Evolutionary conservation across 2,113 vertebrate genomes (phyloP).

Genomic region (Thymallus thymallus): DNA sequence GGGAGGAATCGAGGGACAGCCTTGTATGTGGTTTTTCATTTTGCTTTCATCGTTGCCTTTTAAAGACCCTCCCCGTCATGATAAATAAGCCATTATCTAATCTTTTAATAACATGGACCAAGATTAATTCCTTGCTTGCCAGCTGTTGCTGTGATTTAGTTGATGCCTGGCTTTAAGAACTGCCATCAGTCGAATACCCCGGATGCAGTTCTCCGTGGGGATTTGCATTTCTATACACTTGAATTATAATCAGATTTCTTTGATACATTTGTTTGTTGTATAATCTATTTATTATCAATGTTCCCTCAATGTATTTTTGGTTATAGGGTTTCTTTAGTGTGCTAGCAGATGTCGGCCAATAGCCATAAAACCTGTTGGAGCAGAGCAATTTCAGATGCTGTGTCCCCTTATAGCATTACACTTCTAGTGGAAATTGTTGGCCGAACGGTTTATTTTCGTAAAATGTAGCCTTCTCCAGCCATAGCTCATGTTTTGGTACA

Average conservation of each 20-base stretch:
- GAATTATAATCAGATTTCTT: slow-evolving; percentile 43
- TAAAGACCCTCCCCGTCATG: slow-evolving; percentile 28
- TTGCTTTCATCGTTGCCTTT: slow-evolving; percentile 55
- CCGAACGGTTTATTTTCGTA: not conserved
- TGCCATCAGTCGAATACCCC: slow-evolving; percentile 29
- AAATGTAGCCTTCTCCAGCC: no score
- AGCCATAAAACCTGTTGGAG: not conserved
- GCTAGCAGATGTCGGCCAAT: not conserved
- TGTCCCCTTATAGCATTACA: not conserved
- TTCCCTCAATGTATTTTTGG: slow-evolving; percentile 8
- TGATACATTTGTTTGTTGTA: slow-evolving; percentile 22
- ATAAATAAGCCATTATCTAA: slow-evolving; percentile 79
- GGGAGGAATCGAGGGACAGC: slow-evolving; percentile 81
- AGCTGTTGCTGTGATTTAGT: slow-evolving; percentile 68
- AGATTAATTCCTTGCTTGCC: slow-evolving; percentile 72
- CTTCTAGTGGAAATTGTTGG: not conserved
- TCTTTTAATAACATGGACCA: slow-evolving; percentile 70
- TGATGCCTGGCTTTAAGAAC: slow-evolving; percentile 48
- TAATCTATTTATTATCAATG: slow-evolving; percentile 8
- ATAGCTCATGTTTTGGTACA: no score
- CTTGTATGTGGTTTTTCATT: slow-evolving; percentile 75
- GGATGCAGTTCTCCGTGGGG: slow-evolving; percentile 18
- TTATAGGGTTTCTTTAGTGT: not conserved
- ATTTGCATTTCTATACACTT: slow-evolving; percentile 39
- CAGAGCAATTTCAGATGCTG: not conserved